Evolutionary conservation across 2,113 vertebrate species (phyloP), one percentile per base, ranked within the genome.

Genomic region (Rhinopithecus roxellana): DNA sequence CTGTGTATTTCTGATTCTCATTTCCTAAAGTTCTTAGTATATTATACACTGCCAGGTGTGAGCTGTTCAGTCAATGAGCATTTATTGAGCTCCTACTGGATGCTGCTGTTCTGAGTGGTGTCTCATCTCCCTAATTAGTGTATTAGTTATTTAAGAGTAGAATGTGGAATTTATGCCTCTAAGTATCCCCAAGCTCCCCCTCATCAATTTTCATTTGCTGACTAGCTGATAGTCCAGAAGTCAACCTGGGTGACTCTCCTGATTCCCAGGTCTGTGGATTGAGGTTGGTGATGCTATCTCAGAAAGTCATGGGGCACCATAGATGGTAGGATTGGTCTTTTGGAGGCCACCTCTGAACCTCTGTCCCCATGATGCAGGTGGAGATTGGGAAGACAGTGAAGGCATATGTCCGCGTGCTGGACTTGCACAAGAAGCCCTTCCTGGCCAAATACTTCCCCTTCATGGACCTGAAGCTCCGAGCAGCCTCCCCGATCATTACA

Each of bases 361-460:
- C 79, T n/a, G 32, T 27, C 77, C 35, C 38, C 1, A 0, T 0
- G 2, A 14, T 98, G 59, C 97, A 99, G 99, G 99, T 99, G 97
- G 99, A 99, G 99, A 99, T 99, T 45, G 99, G 99, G 25, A 99
- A 99, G 98, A 99, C 98, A 1, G 99, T 99, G 80, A 99, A 98
- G 95, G 99, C 99, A 5, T 99, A 99, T 13, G 99, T 99, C 92
- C 99, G 99, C 16, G 99, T 99, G 82, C 97, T 99, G 98, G 99
- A 99, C 98, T 99, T 99, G 50, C 98, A 99, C 57, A 99, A 99
- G 98, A 99, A 99, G 98, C 99, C 99, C n/a, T 99, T 99, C 97
- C 98, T 99, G 61, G 98, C 99, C 55, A 99, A 99, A 96, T 99
- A 99, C 97, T 99, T 99, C 72, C 22, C 98, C 12, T 98, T 99